Conservation (phyloP, 2,797 vertebrate species). For the Trachurus trachurus region DNA sequence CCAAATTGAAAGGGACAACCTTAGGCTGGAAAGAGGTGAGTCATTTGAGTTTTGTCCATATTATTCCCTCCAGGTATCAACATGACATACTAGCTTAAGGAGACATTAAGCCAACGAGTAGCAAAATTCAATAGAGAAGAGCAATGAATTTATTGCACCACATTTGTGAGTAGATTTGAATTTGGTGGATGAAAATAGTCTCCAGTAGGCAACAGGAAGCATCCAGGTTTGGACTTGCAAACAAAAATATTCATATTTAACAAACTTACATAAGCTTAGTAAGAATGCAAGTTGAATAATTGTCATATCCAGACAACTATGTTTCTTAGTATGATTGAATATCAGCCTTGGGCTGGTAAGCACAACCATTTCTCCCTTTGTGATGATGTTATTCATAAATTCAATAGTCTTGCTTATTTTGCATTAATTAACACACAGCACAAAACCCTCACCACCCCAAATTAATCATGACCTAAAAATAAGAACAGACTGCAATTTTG, state of each 20-base stretch:
- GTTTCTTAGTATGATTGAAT: constrained; percentile 59
- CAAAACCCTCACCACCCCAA: constrained; percentile 58
- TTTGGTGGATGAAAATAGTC: constrained; percentile 38
- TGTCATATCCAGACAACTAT: constrained; percentile 47
- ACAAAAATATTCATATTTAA: constrained; percentile 55
- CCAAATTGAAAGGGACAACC: constrained; percentile 71
- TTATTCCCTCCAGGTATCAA: constrained; percentile 58
- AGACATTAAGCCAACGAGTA: constrained; percentile 52
- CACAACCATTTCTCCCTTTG: constrained; percentile 47
- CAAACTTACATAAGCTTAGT: constrained; percentile 44
- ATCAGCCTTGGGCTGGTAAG: constrained; percentile 42
- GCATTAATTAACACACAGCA: constrained; percentile 68
- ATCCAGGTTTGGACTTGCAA: constrained; percentile 38
- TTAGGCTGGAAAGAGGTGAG: constrained; percentile 54
- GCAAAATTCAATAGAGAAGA: constrained; percentile 36
- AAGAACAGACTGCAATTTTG: constrained; percentile 64
- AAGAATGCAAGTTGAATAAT: constrained; percentile 47
- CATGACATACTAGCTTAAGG: constrained; percentile 58
- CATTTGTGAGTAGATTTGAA: constrained; percentile 36
- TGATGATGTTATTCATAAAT: constrained; percentile 73
- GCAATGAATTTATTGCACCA: constrained; percentile 28
- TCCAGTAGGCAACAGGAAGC: constrained; percentile 23
- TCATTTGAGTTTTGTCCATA: constrained; percentile 64
- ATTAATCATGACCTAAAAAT: constrained; percentile 74
- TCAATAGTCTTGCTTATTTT: constrained; percentile 69